These are phyloP conservation scores for Cyphomyrus discorhynchus DNA, from an alignment of 2,113 vertebrate species.

Conservation along the genomic window DNA sequence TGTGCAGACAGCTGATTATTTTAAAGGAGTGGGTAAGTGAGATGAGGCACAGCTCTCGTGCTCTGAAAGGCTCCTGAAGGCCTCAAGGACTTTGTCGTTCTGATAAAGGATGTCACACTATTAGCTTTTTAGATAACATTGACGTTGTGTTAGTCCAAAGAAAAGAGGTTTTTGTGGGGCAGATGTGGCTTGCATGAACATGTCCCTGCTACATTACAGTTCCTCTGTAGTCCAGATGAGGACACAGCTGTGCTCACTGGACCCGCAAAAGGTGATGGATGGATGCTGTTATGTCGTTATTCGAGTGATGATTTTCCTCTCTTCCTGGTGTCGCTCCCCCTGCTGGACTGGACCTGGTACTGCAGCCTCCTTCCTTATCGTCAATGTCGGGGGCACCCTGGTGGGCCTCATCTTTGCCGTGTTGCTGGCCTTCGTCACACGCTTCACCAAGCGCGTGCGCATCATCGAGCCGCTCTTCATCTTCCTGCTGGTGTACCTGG, in stretches of 20 bases:
- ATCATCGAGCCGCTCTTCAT: conserved; percentile 94
- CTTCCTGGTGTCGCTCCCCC: not conserved
- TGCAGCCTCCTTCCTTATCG: conserved; percentile 87
- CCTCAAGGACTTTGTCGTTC: not conserved
- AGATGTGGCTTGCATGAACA: not conserved
- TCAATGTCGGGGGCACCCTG: conserved; percentile 84
- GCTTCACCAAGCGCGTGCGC: conserved; percentile 92
- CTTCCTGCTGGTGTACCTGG: conserved; percentile 89
- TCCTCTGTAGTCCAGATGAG: not conserved
- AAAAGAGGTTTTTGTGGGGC: not conserved
- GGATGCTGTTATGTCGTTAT: too few relatives aligned
- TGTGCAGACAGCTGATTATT: conserved; percentile 75
- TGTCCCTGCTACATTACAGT: not conserved
- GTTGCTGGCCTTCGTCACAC: conserved; percentile 82
- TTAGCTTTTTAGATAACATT: not conserved
- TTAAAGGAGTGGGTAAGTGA: conserved; percentile 92
- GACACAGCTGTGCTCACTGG: not conserved
- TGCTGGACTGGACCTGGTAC: not conserved
- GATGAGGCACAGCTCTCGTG: not conserved
- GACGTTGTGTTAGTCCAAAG: not conserved
- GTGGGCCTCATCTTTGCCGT: conserved; percentile 90
- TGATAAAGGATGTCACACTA: not conserved
- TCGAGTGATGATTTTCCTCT: not conserved
- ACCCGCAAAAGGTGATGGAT: not conserved
- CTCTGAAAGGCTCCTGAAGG: not conserved